phyloP scores from a whole-genome alignment of 2,888 invertebrate genomes.

The Cephonodes hylas region DNA sequence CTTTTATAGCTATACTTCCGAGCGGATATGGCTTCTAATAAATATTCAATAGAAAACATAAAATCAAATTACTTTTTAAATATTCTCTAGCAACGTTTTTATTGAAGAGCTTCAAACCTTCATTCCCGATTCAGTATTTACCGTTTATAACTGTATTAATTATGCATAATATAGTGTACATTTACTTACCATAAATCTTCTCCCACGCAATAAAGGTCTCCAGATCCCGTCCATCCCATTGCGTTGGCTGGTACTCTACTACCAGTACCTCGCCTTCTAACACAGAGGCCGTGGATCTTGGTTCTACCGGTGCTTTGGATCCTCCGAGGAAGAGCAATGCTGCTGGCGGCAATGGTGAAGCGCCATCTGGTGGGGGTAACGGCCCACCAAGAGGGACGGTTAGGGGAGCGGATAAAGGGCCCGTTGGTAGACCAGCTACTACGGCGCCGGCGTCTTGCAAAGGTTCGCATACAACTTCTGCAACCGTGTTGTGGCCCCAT shows the following conservation, averaged over 20 bases:
- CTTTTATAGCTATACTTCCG: no score
- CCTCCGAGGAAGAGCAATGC: constrained; percentile 82
- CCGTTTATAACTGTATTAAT: no score
- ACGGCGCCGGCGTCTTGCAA: constrained; percentile 69
- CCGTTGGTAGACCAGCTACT: constrained; percentile 62
- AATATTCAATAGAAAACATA: no score
- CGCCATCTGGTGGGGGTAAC: constrained; percentile 51
- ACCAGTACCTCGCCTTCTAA: constrained; percentile 84
- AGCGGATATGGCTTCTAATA: no score
- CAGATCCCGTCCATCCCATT: constrained; percentile 78
- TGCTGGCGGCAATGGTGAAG: constrained; percentile 53
- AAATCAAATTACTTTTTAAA: no score
- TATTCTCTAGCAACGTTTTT: no score
- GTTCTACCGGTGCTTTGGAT: constrained; percentile 83
- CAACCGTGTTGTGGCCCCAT: constrained; percentile 66
- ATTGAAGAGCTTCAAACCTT: no score
- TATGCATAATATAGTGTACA: no score
- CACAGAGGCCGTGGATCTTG: constrained; percentile 78
- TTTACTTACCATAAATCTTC: constrained; percentile 69
- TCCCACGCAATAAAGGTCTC: constrained; percentile 74
- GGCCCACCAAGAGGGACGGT: constrained; percentile 54
- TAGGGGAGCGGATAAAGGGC: constrained; percentile 60
- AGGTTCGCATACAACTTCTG: constrained; percentile 70
- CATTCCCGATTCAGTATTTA: no score
- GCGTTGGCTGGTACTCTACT: constrained; percentile 80